Percentiles rank a stretch among this genome's conserved stretches.
phyloP scores from a whole-genome alignment of 2,113 vertebrate species.

The Gnathonemus longibarbis region DNA sequence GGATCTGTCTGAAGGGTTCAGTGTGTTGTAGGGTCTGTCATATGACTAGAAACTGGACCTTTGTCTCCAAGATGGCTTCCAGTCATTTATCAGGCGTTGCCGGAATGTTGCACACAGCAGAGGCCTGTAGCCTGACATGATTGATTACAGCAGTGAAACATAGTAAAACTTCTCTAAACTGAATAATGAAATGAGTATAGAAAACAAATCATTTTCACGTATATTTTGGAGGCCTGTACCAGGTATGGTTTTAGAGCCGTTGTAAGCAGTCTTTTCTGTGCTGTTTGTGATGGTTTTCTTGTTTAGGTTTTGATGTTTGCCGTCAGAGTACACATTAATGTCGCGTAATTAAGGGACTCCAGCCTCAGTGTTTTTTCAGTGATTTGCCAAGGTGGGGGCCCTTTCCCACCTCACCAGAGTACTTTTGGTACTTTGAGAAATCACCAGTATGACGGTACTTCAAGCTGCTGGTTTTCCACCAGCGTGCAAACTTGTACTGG shows the following conservation, averaged over 20 bases:
- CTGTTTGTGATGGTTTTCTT: not conserved
- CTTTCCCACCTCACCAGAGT: too few relatives aligned
- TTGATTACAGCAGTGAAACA: not conserved
- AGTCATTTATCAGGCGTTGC: constrained; percentile 28
- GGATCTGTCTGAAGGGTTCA: constrained; percentile 32
- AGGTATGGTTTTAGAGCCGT: too few relatives aligned
- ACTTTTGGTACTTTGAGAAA: too few relatives aligned
- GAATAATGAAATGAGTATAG: not conserved
- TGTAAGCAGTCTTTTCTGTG: not conserved
- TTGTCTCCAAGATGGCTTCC: constrained; percentile 37
- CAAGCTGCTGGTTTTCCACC: too few relatives aligned
- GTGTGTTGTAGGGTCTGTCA: constrained; percentile 53
- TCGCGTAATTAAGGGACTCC: not conserved
- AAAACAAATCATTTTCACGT: not conserved
- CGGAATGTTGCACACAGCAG: not conserved
- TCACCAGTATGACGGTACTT: too few relatives aligned
- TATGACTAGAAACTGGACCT: constrained; percentile 47
- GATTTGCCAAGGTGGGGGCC: not conserved
- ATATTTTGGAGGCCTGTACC: not conserved
- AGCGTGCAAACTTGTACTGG: too few relatives aligned
- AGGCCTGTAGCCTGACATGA: not conserved
- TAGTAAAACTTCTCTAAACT: not conserved
- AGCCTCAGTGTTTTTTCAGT: not conserved
- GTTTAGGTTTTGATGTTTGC: not conserved
- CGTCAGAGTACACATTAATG: not conserved